phyloP scores from a whole-genome alignment of 2,888 invertebrate species.

The Pyrrhosoma nymphula region DNA sequence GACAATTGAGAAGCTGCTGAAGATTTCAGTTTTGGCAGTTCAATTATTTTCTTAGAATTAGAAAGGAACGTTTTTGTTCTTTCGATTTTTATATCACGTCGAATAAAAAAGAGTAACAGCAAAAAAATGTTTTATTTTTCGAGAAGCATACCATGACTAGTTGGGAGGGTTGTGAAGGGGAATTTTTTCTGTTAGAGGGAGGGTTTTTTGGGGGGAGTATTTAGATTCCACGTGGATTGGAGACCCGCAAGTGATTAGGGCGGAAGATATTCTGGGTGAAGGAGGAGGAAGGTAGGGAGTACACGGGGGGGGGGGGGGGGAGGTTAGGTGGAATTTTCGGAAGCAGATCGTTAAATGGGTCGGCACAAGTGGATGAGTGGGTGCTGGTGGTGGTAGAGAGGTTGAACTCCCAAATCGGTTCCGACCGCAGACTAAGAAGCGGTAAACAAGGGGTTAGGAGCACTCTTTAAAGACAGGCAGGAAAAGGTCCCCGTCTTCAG shows the following conservation, averaged over 20 bases:
- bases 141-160: too few species aligned
- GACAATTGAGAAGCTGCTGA: too few species aligned
- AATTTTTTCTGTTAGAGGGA: too few species aligned
- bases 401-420: not conserved
- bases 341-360: not conserved
- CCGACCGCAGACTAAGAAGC: not conserved
- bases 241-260: not conserved
- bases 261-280: not conserved
- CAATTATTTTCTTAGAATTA: too few species aligned
- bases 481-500: not conserved
- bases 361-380: not conserved
- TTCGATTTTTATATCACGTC: too few species aligned
- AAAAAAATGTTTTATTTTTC: too few species aligned
- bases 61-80: too few species aligned
- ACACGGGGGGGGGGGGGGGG: not conserved
- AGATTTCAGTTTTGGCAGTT: too few species aligned
- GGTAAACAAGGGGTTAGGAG: not conserved
- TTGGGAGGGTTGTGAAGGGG: too few species aligned
- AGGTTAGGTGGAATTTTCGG: not conserved
- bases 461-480: not conserved
- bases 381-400: not conserved
- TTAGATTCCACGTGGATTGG: not conserved
- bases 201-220: not conserved
- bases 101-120: too few species aligned
- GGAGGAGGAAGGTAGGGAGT: not conserved